These are phyloP conservation scores for Campoletis raptor DNA, from an alignment of 2,888 invertebrate species.

Conservation along the genomic window DNA sequence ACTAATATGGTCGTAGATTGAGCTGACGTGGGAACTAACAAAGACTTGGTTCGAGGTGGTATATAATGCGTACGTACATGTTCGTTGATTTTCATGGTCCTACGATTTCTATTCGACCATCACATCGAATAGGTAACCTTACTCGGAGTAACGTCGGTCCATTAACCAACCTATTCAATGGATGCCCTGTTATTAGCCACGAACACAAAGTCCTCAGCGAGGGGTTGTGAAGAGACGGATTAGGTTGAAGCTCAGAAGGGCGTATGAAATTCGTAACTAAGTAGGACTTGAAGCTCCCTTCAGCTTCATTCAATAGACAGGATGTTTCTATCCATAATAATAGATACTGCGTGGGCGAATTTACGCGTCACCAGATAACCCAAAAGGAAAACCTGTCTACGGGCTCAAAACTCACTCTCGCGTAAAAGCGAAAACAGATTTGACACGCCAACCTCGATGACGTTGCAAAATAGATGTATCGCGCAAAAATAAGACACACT, in stretches of 20 bases:
- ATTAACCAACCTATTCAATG: slow-evolving; percentile 51
- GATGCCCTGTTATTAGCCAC: slow-evolving; percentile 55
- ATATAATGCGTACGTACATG: background rate
- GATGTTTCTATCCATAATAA: slow-evolving; percentile 21
- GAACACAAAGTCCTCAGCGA: slow-evolving; percentile 33
- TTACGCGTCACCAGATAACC: slow-evolving; percentile 6
- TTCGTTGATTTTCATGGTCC: slow-evolving; percentile 30
- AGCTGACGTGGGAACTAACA: background rate
- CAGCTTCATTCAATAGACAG: background rate
- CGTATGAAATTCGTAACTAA: background rate
- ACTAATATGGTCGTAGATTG: background rate
- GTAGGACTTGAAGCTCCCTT: background rate
- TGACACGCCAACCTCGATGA: background rate
- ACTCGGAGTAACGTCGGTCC: slow-evolving; percentile 23
- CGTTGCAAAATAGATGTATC: background rate
- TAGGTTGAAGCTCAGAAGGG: background rate
- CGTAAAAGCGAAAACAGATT: background rate
- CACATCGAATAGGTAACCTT: slow-evolving; percentile 20
- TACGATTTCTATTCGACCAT: slow-evolving; percentile 3
- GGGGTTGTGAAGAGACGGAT: background rate
- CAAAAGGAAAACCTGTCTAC: background rate
- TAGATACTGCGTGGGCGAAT: slow-evolving; percentile 2
- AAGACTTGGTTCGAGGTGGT: slow-evolving; percentile 1
- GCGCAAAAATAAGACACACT: background rate
- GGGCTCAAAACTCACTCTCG: background rate